Evolutionary conservation across 1,140 invertebrate genomes (phyloP).

Genomic region (Uloborus diversus): DNA sequence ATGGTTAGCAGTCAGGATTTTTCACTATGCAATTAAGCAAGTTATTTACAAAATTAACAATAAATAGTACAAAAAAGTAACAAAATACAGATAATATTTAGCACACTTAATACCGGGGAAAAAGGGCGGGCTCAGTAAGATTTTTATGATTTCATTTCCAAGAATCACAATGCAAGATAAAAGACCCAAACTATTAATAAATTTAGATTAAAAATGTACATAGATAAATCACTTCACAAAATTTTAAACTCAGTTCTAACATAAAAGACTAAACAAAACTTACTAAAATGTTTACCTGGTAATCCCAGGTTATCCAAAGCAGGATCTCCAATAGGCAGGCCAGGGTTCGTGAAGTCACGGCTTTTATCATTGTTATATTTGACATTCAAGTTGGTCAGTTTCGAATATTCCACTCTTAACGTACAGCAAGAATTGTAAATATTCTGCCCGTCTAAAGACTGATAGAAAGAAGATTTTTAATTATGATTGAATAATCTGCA

Average conservation of each 20-base stretch:
- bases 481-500: not conserved
- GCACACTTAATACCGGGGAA: too few species aligned
- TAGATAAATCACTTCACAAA: too few species aligned
- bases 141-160: too few species aligned
- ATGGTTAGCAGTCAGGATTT: too few species aligned
- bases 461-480: slow-evolving; percentile 54
- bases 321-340: slow-evolving; percentile 90
- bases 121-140: too few species aligned
- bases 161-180: too few species aligned
- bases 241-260: not conserved
- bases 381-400: slow-evolving; percentile 96
- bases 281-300: slow-evolving; percentile 39
- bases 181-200: too few species aligned
- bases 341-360: slow-evolving; percentile 97
- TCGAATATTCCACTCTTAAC: slow-evolving; percentile 98
- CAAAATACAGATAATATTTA: too few species aligned
- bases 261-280: not conserved
- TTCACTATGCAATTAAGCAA: too few species aligned
- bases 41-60: too few species aligned
- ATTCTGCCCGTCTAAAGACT: slow-evolving; percentile 96
- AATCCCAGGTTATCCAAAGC: slow-evolving; percentile 67
- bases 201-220: too few species aligned
- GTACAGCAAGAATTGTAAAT: slow-evolving; percentile 99
- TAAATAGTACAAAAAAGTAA: too few species aligned
- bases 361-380: slow-evolving; percentile 99